A percentile compares a stretch with the other conserved stretches of the same genome.
Conservation (phyloP, 2,888 invertebrate genomes). For the Serripes groenlandicus region DNA sequence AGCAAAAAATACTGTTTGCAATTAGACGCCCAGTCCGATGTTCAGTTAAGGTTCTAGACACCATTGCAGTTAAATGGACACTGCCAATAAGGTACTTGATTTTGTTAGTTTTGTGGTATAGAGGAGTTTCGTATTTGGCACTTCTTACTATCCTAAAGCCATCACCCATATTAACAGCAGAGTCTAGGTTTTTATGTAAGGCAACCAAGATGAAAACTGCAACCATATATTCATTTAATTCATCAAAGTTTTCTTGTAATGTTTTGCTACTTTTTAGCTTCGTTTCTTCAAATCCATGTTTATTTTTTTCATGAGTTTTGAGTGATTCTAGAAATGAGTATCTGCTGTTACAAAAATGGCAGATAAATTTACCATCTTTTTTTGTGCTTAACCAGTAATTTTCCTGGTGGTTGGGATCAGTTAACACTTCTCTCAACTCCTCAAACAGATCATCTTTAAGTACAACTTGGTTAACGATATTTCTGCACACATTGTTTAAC, state of each 20-base stretch:
- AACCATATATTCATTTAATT: neutral
- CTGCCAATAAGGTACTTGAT: neutral
- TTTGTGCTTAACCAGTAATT: slow-evolving; percentile 27
- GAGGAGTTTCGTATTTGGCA: neutral
- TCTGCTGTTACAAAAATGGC: slow-evolving; percentile 28
- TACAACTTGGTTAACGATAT: neutral
- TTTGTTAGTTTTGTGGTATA: neutral
- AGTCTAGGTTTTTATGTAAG: neutral
- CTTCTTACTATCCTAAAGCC: neutral
- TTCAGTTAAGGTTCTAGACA: neutral
- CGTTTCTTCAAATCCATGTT: slow-evolving; percentile 12
- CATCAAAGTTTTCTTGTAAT: neutral
- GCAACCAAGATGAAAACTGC: neutral
- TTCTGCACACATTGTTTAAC: neutral
- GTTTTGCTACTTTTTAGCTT: neutral
- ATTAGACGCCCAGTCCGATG: neutral
- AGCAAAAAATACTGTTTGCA: no score
- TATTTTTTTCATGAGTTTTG: slow-evolving; percentile 23
- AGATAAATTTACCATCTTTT: slow-evolving; percentile 24
- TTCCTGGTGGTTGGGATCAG: slow-evolving; percentile 37
- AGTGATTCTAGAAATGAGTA: slow-evolving; percentile 15
- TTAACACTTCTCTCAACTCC: slow-evolving; percentile 25
- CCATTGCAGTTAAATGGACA: neutral
- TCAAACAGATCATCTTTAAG: slow-evolving; percentile 27
- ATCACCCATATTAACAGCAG: slow-evolving; percentile 1